Evolutionary conservation across 2,113 vertebrate species (phyloP), one percentile per base, ranked within the genome.

Genomic region (Calyptomena viridis): DNA sequence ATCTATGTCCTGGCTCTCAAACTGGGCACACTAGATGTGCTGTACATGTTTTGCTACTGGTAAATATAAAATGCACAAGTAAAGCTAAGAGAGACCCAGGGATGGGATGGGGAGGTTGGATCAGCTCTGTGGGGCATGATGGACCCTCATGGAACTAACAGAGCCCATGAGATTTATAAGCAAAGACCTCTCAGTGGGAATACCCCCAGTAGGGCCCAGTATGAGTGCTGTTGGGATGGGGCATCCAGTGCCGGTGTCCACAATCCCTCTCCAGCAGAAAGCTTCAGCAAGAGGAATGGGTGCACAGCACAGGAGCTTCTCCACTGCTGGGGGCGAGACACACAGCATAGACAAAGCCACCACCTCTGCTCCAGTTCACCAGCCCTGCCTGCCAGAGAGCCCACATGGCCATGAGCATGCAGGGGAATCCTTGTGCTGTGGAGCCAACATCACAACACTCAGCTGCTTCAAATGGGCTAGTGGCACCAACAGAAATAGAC

Each of bases 321-420:
- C 40, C 3, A 4, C 15, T 55, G 35, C 49, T 31, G 44, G 22
- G 22, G 16, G 8, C 11, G 28, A 30, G 59, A 62, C 20, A 17
- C 6, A 8, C 23, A 13, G 27, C 5, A 1, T 3, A 15, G 37
- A 71, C 44, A 74, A 63, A 58, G 50, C 33, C 56, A 22, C 35
- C 14, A 25, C 9, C 24, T 49, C 67, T 67, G 40, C 59, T 67
- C 39, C 3, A 2, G 35, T 21, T 30, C 47, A 62, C 27, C 31
- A 62, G 40, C 42, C 40, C 31, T 55, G 1, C 62, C 42, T 16
- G 25, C 37, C 77, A 44, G 37, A 4, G 6, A 58, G 56, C 21
- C 37, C 50, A 6, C 37, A 6, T 1, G 1, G 50, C 20, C 3
- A 0, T 13, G 21, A 22, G 20, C 8, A 0, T 7, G 1, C 4